A percentile compares a stretch with the other conserved stretches of the same genome.
Conservation (phyloP, 2,113 vertebrate species). For the Cnemophilus loriae region DNA sequence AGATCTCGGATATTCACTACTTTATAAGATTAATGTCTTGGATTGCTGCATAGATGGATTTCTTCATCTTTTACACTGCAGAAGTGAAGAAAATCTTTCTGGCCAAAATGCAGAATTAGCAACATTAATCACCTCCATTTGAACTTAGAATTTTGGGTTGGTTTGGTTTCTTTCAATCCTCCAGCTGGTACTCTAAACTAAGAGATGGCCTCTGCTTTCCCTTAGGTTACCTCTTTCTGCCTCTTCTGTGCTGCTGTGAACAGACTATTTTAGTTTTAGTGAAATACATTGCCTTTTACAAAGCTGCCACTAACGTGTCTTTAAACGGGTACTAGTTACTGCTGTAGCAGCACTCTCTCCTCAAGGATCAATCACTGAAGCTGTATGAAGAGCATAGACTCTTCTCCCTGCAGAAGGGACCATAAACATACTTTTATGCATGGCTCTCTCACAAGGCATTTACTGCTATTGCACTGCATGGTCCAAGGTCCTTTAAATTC, state of each 20-base stretch:
- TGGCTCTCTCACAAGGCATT: background rate
- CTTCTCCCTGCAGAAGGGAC: background rate
- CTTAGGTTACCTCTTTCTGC: background rate
- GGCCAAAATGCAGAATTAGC: background rate
- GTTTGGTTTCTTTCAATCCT: accelerated
- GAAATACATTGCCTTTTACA: background rate
- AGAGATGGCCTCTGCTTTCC: background rate
- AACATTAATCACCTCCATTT: background rate
- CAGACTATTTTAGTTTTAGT: background rate
- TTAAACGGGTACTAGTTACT: background rate
- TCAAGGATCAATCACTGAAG: background rate
- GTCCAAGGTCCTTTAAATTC: constrained; percentile 3
- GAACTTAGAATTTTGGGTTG: background rate
- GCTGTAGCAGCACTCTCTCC: background rate
- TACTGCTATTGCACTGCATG: background rate
- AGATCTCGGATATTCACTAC: background rate
- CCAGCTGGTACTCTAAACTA: background rate
- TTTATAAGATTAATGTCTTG: background rate
- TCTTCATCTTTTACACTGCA: background rate
- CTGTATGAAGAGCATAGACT: background rate
- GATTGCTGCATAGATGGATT: background rate
- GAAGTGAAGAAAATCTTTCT: background rate
- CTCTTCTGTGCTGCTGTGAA: background rate
- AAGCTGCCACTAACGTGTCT: background rate
- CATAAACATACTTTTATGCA: background rate